These are phyloP conservation scores for Cochlearius cochlearius DNA, from an alignment of 2,113 vertebrate genomes.

Conservation along the genomic window DNA sequence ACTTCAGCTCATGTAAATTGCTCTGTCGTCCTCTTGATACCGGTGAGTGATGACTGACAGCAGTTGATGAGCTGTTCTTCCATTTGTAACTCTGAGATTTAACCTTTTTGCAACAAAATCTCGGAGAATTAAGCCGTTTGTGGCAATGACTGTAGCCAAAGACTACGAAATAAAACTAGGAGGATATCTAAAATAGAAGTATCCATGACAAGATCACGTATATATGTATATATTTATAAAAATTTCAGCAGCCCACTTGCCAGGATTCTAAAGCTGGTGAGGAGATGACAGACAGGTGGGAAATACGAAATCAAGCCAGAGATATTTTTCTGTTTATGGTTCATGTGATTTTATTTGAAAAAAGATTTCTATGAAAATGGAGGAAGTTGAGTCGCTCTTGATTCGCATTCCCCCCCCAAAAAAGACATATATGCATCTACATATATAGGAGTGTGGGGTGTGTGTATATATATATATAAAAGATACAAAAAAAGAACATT, in stretches of 20 bases:
- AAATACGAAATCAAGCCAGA: neutral
- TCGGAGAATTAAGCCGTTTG: neutral
- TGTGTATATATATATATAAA: neutral
- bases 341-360: neutral
- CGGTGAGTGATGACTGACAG: neutral
- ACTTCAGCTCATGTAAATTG: neutral
- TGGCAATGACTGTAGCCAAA: neutral
- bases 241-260: neutral
- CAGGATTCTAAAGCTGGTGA: neutral
- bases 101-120: neutral
- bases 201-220: neutral
- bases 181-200: neutral
- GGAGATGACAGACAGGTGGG: neutral
- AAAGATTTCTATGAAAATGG: neutral
- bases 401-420: accelerated
- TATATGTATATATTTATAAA: neutral
- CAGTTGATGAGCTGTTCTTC: neutral
- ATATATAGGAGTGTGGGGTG: neutral
- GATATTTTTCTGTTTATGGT: neutral
- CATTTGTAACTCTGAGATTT: neutral
- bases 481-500: neutral
- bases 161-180: neutral
- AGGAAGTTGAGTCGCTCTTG: neutral
- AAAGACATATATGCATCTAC: neutral
- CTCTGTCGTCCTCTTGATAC: neutral